A percentile compares a stretch with the other conserved stretches of the same genome.
These are phyloP conservation scores for Cyclopterus lumpus DNA, from an alignment of 2,797 vertebrate genomes.

Conservation along the genomic window DNA sequence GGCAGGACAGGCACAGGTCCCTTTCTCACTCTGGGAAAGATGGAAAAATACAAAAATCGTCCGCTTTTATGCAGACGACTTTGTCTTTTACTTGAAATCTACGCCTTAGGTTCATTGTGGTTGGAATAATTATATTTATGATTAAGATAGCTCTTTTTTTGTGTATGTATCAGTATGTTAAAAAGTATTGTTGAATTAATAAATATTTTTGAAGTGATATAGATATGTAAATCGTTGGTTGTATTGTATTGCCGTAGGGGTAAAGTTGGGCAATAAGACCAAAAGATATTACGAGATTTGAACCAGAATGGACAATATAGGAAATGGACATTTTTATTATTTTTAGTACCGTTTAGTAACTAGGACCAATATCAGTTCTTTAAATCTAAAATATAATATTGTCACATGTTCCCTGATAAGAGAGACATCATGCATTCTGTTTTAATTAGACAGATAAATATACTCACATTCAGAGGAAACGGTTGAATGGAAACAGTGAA, in stretches of 20 bases:
- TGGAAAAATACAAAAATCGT: too few species aligned
- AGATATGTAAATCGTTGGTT: background rate
- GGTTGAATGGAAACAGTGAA: background rate
- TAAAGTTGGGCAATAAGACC: background rate
- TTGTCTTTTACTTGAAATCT: too few species aligned
- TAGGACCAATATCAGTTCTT: background rate
- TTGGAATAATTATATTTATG: too few species aligned
- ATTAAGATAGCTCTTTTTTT: too few species aligned
- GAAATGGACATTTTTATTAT: background rate
- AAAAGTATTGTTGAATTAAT: background rate
- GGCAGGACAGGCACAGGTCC: too few species aligned
- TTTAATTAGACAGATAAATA: too few species aligned
- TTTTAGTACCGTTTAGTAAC: background rate
- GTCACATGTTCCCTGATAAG: background rate
- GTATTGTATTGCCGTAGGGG: background rate
- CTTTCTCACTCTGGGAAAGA: too few species aligned
- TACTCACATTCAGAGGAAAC: too few species aligned
- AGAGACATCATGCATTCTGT: background rate
- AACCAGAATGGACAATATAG: background rate
- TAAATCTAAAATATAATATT: background rate
- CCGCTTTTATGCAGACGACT: too few species aligned
- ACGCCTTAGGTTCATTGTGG: too few species aligned
- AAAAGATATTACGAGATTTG: background rate
- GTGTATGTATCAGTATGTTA: background rate
- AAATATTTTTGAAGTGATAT: background rate